Evolutionary conservation across 2,113 vertebrate species (phyloP).

Genomic region (Notothenia rossii): DNA sequence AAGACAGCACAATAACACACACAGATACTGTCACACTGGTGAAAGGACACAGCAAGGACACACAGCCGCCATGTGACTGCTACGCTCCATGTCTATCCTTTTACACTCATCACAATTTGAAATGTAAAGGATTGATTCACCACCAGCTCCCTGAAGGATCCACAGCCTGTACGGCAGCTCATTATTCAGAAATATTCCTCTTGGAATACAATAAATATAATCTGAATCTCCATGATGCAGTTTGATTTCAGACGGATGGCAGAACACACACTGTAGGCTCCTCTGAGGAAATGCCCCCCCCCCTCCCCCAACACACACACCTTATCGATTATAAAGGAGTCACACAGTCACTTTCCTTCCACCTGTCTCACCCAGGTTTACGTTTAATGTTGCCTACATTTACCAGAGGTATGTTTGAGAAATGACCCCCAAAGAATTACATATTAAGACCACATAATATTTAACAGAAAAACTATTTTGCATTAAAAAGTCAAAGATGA

Average conservation of each 20-base stretch:
- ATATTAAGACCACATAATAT: neutral
- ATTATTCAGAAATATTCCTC: neutral
- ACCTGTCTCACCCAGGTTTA: neutral
- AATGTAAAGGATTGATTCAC: neutral
- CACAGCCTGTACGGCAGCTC: neutral
- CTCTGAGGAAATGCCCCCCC: neutral
- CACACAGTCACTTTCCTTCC: neutral
- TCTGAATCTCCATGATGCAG: neutral
- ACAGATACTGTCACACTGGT: slow-evolving; percentile 6
- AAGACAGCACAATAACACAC: neutral
- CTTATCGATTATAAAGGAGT: neutral
- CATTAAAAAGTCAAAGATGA: neutral
- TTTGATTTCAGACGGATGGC: slow-evolving; percentile 26
- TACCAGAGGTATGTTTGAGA: neutral
- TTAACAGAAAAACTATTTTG: slow-evolving; percentile 42
- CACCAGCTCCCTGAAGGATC: neutral
- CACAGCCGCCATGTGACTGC: neutral
- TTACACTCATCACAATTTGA: neutral
- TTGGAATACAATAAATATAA: slow-evolving; percentile 54
- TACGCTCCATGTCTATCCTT: too few species aligned
- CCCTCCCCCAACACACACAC: neutral
- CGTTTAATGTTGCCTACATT: slow-evolving; percentile 6
- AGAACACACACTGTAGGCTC: too few species aligned
- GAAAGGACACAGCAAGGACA: neutral
- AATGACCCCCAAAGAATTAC: neutral